Conservation (phyloP, 2,113 vertebrate species). For the Setophaga kirtlandii region DNA sequence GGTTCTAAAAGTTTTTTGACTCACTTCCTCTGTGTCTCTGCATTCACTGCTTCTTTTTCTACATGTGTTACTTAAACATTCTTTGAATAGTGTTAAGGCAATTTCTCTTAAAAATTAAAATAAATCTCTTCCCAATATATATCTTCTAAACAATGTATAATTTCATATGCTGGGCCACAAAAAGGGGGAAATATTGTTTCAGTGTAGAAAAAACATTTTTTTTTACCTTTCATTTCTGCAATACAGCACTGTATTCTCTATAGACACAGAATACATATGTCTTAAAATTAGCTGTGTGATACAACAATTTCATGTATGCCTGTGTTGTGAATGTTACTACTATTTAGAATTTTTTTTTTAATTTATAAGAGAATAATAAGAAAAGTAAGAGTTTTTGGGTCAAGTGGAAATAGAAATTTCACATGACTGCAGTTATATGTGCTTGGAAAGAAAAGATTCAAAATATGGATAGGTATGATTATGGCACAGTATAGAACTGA, state of each 20-base stretch:
- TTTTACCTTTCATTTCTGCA: background rate
- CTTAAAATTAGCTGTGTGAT: background rate
- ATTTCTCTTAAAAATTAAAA: background rate
- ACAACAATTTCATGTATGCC: background rate
- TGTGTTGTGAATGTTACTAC: background rate
- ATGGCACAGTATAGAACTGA: background rate
- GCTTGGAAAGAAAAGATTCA: background rate
- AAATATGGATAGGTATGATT: background rate
- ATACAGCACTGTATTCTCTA: background rate
- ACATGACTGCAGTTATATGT: background rate
- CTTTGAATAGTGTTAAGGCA: background rate
- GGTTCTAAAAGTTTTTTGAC: background rate
- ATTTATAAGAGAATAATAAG: background rate
- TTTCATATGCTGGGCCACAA: background rate
- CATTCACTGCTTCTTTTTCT: background rate
- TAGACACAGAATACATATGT: rapidly evolving
- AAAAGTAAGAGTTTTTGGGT: background rate
- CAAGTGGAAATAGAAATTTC: background rate
- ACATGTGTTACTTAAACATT: background rate
- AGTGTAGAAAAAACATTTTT: background rate
- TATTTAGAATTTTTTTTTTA: background rate
- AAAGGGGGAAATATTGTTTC: background rate
- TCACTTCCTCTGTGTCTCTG: background rate
- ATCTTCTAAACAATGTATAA: background rate
- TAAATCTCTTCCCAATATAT: background rate